Conservation (phyloP, 2,113 vertebrate species). For the Suncus etruscus region DNA sequence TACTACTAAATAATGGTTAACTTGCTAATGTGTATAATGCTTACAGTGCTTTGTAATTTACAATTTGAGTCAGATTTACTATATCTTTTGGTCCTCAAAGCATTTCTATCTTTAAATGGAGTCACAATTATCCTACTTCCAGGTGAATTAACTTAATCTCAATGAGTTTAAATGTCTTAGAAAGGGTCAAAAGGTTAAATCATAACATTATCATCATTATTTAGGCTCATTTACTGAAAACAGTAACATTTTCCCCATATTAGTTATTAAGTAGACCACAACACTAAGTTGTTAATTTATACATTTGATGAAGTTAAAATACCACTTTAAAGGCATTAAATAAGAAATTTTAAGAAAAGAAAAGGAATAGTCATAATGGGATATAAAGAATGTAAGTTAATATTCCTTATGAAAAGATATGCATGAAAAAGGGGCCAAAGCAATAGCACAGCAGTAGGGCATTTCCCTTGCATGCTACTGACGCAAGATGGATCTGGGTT, state of each 20-base stretch:
- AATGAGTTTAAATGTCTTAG: neutral
- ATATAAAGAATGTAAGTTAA: neutral
- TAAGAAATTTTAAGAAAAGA: neutral
- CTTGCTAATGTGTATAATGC: neutral
- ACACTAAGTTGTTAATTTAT: neutral
- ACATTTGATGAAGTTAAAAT: neutral
- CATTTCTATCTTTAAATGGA: neutral
- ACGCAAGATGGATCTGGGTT: no score
- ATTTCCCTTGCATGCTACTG: no score
- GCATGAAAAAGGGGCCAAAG: neutral
- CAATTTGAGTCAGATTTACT: neutral
- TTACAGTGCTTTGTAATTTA: neutral
- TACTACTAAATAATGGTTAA: neutral
- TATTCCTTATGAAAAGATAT: neutral
- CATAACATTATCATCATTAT: neutral
- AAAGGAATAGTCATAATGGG: neutral
- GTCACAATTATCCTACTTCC: neutral
- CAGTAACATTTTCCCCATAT: neutral
- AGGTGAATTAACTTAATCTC: neutral
- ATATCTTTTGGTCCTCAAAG: neutral
- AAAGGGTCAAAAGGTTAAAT: neutral
- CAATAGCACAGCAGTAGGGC: no score
- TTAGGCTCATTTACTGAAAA: neutral
- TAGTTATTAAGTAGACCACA: neutral
- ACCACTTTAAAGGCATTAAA: neutral